phyloP scores from a whole-genome alignment of 2,888 invertebrate genomes.

The Terebella lapidaria region DNA sequence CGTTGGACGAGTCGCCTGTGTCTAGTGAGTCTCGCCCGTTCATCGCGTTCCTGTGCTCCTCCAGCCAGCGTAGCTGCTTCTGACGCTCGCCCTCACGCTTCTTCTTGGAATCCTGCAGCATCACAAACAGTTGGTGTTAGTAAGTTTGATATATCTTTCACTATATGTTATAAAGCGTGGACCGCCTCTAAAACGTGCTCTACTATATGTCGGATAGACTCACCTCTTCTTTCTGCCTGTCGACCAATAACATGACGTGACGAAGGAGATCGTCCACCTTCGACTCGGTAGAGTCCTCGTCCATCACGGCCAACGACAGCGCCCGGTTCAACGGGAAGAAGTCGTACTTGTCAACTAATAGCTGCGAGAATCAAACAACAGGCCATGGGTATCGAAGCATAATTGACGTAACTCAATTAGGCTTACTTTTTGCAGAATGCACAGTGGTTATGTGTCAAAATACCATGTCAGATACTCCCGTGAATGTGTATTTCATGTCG shows the following conservation, averaged over 20 bases:
- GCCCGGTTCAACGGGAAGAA: conserved; percentile 54
- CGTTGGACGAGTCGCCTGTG: conserved; percentile 10
- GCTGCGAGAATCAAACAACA: conserved; percentile 14
- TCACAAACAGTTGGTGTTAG: not conserved
- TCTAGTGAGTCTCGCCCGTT: conserved; percentile 18
- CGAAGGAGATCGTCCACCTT: conserved; percentile 29
- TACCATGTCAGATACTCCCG: too few species aligned
- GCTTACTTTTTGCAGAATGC: not conserved
- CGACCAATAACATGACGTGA: conserved; percentile 25
- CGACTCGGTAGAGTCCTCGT: conserved; percentile 36
- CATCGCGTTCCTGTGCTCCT: conserved; percentile 26
- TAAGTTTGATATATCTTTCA: too few species aligned
- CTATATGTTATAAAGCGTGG: too few species aligned
- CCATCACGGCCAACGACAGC: conserved; percentile 50
- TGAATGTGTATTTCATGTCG: too few species aligned
- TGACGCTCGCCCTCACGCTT: conserved; percentile 30
- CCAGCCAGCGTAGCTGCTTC: conserved; percentile 29
- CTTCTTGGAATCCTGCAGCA: conserved; percentile 25
- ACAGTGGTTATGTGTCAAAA: not conserved
- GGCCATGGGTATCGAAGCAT: not conserved
- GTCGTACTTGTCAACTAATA: conserved; percentile 44
- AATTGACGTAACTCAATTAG: not conserved
- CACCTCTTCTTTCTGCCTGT: conserved; percentile 29
- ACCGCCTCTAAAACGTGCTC: too few species aligned
- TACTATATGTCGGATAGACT: too few species aligned